Conservation (phyloP, 2,797 vertebrate species). For the Pangasius larnaudii region DNA sequence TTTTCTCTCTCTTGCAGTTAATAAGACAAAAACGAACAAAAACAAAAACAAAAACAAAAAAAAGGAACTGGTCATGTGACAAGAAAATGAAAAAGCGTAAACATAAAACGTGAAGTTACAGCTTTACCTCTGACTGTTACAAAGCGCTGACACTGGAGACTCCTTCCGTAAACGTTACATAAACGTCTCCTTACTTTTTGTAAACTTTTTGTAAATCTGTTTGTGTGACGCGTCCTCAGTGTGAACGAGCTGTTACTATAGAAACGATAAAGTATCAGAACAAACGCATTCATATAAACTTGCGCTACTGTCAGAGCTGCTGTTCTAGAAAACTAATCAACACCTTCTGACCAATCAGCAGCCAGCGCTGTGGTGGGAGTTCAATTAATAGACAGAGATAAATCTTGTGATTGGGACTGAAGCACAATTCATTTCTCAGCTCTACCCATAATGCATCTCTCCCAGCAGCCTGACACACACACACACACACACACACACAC, state of each 20-base stretch:
- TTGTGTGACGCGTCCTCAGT: neutral
- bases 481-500: neutral
- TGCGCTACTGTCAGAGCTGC: neutral
- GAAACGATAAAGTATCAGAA: neutral
- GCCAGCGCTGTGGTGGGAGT: neutral
- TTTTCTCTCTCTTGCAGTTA: no score
- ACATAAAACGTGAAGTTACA: neutral
- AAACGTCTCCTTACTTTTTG: neutral
- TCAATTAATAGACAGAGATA: neutral
- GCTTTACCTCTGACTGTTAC: neutral
- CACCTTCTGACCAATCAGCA: neutral
- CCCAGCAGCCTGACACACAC: neutral
- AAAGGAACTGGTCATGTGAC: neutral
- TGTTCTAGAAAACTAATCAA: neutral
- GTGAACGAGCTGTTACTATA: neutral
- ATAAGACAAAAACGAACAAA: neutral
- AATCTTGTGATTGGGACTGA: neutral
- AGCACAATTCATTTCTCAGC: slow-evolving; percentile 8
- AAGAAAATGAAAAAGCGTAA: no score
- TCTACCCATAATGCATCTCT: slow-evolving; percentile 1
- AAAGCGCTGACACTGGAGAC: neutral
- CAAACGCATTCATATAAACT: neutral
- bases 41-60: no score
- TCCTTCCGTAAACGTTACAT: neutral
- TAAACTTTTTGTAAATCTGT: neutral